A percentile compares a stretch with the other conserved stretches of the same genome.
Evolutionary conservation across 1,140 invertebrate genomes (phyloP).

Genomic region (Diploscapter pachys): DNA sequence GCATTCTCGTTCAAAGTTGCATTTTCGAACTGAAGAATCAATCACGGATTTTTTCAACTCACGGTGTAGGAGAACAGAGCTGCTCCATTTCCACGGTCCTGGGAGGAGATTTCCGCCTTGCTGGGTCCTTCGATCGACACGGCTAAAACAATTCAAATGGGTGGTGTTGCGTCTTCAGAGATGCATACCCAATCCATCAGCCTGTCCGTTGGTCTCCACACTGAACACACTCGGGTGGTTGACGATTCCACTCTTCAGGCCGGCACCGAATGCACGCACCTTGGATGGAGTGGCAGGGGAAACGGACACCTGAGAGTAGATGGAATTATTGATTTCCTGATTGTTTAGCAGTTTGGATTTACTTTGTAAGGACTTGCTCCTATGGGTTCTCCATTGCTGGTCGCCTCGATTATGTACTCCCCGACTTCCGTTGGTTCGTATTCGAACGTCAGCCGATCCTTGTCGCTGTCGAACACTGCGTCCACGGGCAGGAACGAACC

Average conservation of each 20-base stretch:
- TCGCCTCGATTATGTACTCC: constrained; percentile 76
- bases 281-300: constrained; percentile 77
- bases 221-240: constrained; percentile 79
- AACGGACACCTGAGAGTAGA: constrained; percentile 69
- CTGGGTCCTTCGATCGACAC: constrained; percentile 81
- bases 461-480: neutral
- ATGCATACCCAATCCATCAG: constrained; percentile 70
- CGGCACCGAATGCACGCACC: constrained; percentile 81
- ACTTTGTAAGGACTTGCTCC: constrained; percentile 14
- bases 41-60: constrained; percentile 60
- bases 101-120: constrained; percentile 86
- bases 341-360: constrained; percentile 5
- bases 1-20: too few species aligned
- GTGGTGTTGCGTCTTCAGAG: neutral
- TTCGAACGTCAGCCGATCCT: constrained; percentile 54
- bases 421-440: constrained; percentile 76
- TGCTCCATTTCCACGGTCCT: constrained; percentile 93
- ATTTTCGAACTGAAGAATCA: too few species aligned
- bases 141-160: constrained; percentile 34
- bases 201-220: constrained; percentile 86
- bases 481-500: neutral
- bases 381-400: constrained; percentile 64
- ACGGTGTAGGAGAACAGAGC: constrained; percentile 75
- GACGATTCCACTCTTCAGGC: constrained; percentile 76
- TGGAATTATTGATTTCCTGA: too few species aligned